Evolutionary conservation across 1,140 invertebrate species (phyloP).

Genomic region (Cataglyphis hispanica): DNA sequence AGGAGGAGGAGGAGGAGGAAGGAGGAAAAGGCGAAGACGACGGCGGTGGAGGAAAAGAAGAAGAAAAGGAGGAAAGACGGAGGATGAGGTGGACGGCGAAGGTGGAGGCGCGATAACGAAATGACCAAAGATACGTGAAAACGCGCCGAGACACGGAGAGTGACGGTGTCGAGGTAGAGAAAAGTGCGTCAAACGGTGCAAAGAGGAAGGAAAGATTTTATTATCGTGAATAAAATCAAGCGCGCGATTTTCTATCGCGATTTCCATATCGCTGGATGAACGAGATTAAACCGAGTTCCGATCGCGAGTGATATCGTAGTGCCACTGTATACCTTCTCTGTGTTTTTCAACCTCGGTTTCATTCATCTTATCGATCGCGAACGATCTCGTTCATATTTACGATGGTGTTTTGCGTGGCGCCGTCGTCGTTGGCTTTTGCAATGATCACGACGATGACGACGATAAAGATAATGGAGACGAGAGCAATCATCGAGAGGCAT

Average conservation of each 20-base stretch:
- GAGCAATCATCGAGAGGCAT: conserved; percentile 64
- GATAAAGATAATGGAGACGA: conserved; percentile 57
- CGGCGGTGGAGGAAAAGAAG: conserved; percentile 48
- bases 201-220: neutral
- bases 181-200: conserved; percentile 40
- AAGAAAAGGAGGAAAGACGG: conserved; percentile 64
- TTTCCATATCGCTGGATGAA: neutral
- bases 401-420: conserved; percentile 57
- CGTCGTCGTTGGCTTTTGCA: conserved; percentile 5
- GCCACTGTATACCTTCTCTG: neutral
- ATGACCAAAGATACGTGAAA: conserved; percentile 76
- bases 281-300: neutral
- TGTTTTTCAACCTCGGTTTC: neutral
- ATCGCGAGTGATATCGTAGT: conserved; percentile 31
- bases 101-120: conserved; percentile 77
- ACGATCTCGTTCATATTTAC: conserved; percentile 49
- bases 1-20: conserved; percentile 23
- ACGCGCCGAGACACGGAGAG: conserved; percentile 71
- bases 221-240: neutral
- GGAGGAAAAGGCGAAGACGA: conserved; percentile 50
- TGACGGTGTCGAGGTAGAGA: conserved; percentile 67
- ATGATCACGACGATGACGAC: conserved; percentile 56
- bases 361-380: conserved; percentile 16
- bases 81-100: conserved; percentile 66
- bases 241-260: conserved; percentile 10